A percentile compares a stretch with the other conserved stretches of the same genome.
These are phyloP conservation scores for Chondrosia reniformis DNA, from an alignment of 37 sponge, comb jelly and placozoan genomes.

Conservation along the genomic window DNA sequence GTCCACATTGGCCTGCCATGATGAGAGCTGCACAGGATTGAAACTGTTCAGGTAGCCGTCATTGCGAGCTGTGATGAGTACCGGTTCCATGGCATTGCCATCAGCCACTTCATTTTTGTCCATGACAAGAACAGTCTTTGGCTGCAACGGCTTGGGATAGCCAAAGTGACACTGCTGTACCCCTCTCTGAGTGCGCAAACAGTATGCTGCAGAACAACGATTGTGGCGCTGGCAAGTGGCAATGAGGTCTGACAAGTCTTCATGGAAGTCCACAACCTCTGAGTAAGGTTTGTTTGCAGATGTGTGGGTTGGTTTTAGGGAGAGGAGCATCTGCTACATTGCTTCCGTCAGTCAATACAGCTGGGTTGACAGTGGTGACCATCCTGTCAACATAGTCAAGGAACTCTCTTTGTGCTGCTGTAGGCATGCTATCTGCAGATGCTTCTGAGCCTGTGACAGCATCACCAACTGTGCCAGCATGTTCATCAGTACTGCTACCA, in stretches of 20 bases:
- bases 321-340: constrained; percentile 17
- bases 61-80: constrained; percentile 34
- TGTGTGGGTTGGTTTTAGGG: neutral
- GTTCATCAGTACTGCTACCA: constrained; percentile 17
- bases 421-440: neutral
- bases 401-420: neutral
- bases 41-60: constrained; percentile 35
- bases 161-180: constrained; percentile 48
- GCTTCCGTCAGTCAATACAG: constrained; percentile 13
- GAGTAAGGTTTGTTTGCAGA: constrained; percentile 16
- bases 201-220: constrained; percentile 45
- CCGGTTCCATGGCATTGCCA: neutral
- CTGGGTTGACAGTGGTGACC: constrained; percentile 30
- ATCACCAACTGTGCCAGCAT: too few relatives aligned
- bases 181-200: constrained; percentile 39
- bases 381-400: constrained; percentile 13
- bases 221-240: constrained; percentile 63
- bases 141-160: constrained; percentile 44
- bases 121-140: constrained; percentile 6
- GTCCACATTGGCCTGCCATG: constrained; percentile 60
- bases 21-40: constrained; percentile 48
- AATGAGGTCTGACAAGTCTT: constrained; percentile 50
- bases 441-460: too few relatives aligned
- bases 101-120: neutral
- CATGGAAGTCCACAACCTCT: constrained; percentile 7